Evolutionary conservation across 2,113 vertebrate genomes (phyloP).

Genomic region (Esox niger): DNA sequence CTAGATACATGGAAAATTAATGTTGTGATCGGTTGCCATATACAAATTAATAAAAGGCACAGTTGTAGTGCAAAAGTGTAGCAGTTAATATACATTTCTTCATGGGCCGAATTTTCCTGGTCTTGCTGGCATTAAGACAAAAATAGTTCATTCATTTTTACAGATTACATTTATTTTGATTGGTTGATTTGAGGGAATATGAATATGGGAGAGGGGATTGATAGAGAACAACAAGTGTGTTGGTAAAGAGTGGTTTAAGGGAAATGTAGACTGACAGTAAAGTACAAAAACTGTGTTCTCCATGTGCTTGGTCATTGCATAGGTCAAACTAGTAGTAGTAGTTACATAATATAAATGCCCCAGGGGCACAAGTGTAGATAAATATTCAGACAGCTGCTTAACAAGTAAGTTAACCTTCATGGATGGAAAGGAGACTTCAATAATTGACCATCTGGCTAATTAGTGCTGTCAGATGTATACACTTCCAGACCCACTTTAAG

Average conservation of each 20-base stretch:
- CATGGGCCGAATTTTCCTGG: too few relatives aligned
- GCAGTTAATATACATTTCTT: too few relatives aligned
- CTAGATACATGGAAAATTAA: too few relatives aligned
- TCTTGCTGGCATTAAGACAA: too few relatives aligned
- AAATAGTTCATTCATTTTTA: too few relatives aligned
- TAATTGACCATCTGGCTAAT: slow-evolving; percentile 26
- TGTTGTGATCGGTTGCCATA: too few relatives aligned
- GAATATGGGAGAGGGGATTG: slow-evolving; percentile 42
- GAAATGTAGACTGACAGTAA: slow-evolving; percentile 17
- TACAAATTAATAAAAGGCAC: too few relatives aligned
- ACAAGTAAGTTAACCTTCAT: background rate
- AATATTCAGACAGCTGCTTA: background rate
- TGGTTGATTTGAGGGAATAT: slow-evolving; percentile 47
- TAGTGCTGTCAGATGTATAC: slow-evolving; percentile 3
- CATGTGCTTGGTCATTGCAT: slow-evolving; percentile 1
- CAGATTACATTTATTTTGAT: too few relatives aligned
- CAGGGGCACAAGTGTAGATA: slow-evolving; percentile 1
- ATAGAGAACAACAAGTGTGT: slow-evolving; percentile 4
- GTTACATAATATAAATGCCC: slow-evolving; percentile 23
- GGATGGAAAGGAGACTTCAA: background rate
- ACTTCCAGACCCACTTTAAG: too few relatives aligned
- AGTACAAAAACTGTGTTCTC: slow-evolving; percentile 13
- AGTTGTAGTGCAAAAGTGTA: too few relatives aligned
- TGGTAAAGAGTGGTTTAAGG: background rate
- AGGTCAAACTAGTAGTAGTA: background rate